phyloP scores from a whole-genome alignment of 1,140 invertebrate genomes.

The Drosophila kurseongensis region DNA sequence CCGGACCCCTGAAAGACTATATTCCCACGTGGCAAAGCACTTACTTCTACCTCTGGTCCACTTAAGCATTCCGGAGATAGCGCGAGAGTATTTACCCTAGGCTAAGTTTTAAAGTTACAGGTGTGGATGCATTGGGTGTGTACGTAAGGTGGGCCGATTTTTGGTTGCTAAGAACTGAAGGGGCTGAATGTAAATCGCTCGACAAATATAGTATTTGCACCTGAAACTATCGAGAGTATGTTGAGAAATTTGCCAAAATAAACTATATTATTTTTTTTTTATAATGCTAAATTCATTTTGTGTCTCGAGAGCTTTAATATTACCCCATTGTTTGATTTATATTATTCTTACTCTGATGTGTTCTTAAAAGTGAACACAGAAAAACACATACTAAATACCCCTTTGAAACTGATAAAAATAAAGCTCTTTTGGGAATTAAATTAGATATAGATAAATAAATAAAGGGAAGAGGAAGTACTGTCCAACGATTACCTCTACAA shows the following conservation, averaged over 20 bases:
- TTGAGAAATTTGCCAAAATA: neutral
- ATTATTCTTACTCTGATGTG: neutral
- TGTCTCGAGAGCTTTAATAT: too few species aligned
- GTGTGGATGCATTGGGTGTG: slow-evolving; percentile 16
- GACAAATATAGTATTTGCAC: neutral
- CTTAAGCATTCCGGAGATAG: slow-evolving; percentile 59
- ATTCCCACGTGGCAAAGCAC: slow-evolving; percentile 94
- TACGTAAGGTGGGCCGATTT: neutral
- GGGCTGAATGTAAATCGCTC: neutral
- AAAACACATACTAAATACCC: too few species aligned
- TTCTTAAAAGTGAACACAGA: too few species aligned
- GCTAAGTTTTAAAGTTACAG: slow-evolving; percentile 54
- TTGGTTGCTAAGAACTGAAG: neutral
- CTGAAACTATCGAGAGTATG: neutral
- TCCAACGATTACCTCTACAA: neutral
- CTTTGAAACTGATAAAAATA: too few species aligned
- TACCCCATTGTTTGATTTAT: too few species aligned
- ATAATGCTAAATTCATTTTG: too few species aligned
- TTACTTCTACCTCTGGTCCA: slow-evolving; percentile 95
- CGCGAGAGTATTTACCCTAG: slow-evolving; percentile 57
- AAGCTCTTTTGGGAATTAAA: too few species aligned
- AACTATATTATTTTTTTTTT: neutral
- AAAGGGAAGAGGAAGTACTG: too few species aligned
- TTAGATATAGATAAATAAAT: too few species aligned
- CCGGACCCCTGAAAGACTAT: slow-evolving; percentile 89